These are phyloP conservation scores for Drosophila albomicans DNA, from an alignment of 1,140 invertebrate genomes.

Conservation along the genomic window DNA sequence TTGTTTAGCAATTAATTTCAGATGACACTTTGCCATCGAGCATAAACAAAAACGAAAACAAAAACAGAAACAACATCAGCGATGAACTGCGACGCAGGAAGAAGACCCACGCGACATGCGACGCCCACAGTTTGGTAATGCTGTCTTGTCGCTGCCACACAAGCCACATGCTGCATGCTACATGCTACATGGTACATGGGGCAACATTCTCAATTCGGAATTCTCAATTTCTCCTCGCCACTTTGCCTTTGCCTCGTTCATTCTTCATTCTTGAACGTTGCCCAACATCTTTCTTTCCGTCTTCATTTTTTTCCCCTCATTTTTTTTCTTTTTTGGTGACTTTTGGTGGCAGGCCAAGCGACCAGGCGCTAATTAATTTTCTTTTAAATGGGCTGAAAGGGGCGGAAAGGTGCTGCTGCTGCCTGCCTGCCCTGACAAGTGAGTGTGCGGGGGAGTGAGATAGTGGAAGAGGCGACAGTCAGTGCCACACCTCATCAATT, in stretches of 20 bases:
- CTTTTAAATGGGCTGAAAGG: conserved; percentile 55
- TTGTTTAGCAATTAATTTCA: conserved; percentile 81
- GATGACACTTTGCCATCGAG: conserved; percentile 68
- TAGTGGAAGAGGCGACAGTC: conserved; percentile 44
- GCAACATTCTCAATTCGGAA: conserved; percentile 4
- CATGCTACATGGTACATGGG: neutral
- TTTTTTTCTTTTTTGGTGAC: conserved; percentile 22
- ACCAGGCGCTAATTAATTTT: conserved; percentile 78
- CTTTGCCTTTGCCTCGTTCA: neutral
- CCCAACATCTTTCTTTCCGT: conserved; percentile 30
- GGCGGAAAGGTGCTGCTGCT: conserved; percentile 60
- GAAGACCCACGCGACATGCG: conserved; percentile 36
- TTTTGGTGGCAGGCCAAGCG: conserved; percentile 61
- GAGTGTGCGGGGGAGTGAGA: neutral
- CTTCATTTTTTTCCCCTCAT: neutral
- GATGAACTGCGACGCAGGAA: conserved; percentile 29
- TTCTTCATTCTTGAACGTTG: conserved; percentile 17
- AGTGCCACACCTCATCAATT: conserved; percentile 75
- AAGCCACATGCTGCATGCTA: conserved; percentile 4
- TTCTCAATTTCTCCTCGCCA: neutral
- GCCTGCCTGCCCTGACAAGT: conserved; percentile 5
- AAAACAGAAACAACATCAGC: neutral
- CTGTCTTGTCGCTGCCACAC: conserved; percentile 14
- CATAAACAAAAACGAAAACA: conserved; percentile 26
- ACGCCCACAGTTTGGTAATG: conserved; percentile 34